These are phyloP conservation scores for Nasonia oneida DNA, from an alignment of 2,888 invertebrate genomes.

Conservation along the genomic window DNA sequence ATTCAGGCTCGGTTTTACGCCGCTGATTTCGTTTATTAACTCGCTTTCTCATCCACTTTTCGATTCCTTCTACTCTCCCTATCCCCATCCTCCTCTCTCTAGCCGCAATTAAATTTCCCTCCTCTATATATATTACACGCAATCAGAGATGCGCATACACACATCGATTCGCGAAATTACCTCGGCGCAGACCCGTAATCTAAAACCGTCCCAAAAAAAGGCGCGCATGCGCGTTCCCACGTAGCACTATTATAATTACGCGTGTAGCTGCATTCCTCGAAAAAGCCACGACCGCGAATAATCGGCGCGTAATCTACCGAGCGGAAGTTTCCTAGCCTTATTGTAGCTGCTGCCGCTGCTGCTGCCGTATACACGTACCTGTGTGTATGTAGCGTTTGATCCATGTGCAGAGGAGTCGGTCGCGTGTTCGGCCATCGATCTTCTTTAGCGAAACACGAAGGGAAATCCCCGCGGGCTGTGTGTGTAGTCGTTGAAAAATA, in stretches of 20 bases:
- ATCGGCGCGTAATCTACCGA: conserved; percentile 20
- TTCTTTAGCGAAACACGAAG: conserved; percentile 40
- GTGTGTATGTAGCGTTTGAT: conserved; percentile 5
- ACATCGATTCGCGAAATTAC: neutral
- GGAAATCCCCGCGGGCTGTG: conserved; percentile 28
- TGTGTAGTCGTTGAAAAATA: neutral
- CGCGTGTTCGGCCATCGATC: conserved; percentile 37
- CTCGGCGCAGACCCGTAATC: neutral
- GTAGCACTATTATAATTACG: conserved; percentile 16
- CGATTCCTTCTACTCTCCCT: neutral
- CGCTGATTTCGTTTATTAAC: conserved; percentile 22
- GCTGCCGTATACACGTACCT: neutral
- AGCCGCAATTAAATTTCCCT: neutral
- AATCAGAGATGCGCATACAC: neutral
- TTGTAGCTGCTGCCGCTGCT: neutral
- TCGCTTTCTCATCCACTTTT: neutral
- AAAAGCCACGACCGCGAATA: conserved; percentile 19
- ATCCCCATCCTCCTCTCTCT: neutral
- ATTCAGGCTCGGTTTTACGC: conserved; percentile 37
- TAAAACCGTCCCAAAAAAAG: neutral
- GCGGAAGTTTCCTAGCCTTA: conserved; percentile 20
- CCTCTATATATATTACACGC: neutral
- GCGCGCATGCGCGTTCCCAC: neutral
- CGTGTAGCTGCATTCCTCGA: neutral
- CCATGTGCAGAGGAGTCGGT: conserved; percentile 14